A percentile compares a stretch with the other conserved stretches of the same genome.
These are phyloP conservation scores for Philonicus albiceps DNA, from an alignment of 2,888 invertebrate species.

Conservation along the genomic window DNA sequence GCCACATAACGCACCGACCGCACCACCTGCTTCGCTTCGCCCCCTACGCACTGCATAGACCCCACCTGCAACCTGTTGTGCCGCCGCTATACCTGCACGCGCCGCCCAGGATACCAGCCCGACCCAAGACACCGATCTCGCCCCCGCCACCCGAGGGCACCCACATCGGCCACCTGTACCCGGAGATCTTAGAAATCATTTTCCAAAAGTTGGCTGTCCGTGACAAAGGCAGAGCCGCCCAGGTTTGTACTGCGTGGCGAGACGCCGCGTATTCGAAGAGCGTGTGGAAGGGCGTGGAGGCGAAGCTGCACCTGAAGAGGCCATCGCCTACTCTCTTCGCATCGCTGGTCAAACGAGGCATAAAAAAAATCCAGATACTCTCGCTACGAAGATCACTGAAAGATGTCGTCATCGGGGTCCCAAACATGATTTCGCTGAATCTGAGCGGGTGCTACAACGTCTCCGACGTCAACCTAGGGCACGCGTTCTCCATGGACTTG, in stretches of 20 bases:
- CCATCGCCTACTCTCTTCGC: constrained; percentile 85
- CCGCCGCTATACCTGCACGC: constrained; percentile 50
- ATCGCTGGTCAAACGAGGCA: constrained; percentile 86
- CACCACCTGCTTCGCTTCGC: constrained; percentile 64
- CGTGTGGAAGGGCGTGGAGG: constrained; percentile 94
- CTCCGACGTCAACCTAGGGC: constrained; percentile 83
- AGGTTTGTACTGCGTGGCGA: constrained; percentile 88
- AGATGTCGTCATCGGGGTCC: constrained; percentile 85
- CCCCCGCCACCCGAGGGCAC: constrained; percentile 68
- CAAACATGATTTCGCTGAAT: constrained; percentile 86
- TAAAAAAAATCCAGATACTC: constrained; percentile 86
- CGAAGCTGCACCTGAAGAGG: constrained; percentile 84
- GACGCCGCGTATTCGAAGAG: constrained; percentile 92
- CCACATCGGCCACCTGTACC: constrained; percentile 88
- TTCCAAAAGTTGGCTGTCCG: constrained; percentile 88
- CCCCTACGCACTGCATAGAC: constrained; percentile 74
- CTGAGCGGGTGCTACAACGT: constrained; percentile 94
- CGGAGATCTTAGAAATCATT: constrained; percentile 90
- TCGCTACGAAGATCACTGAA: constrained; percentile 82
- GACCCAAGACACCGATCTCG: constrained; percentile 55
- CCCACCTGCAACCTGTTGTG: constrained; percentile 63
- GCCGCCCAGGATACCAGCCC: constrained; percentile 53
- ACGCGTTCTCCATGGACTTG: constrained; percentile 80
- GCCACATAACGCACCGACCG: constrained; percentile 56
- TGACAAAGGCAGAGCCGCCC: constrained; percentile 89